Evolutionary conservation across 2,888 invertebrate species (phyloP), one percentile per base, ranked within the genome.

Genomic region (Tenthredo mesomela): DNA sequence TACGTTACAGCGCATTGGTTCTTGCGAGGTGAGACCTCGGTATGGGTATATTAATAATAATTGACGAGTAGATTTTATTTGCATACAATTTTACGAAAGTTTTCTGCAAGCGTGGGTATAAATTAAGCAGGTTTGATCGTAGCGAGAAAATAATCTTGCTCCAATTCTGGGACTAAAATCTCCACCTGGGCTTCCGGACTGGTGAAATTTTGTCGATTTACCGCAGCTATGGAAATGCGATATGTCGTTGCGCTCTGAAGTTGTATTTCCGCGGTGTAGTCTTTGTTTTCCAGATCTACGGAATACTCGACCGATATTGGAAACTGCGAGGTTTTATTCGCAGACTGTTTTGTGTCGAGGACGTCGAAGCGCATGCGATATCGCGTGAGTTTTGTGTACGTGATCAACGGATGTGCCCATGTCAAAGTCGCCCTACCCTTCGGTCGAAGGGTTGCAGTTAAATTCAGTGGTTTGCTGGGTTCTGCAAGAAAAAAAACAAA

Each of bases 291-390:
- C 18, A 33, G 33, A 67, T 33, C 67, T 15, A 67, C 67, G 33
- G 29, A 25, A 67, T 67, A 67, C 33, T 67, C 67, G 33, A 67
- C 25, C 67, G 29, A 67, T 33, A 67, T 33, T 33, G 67, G 67
- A 33, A 67, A 67, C 33, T 33, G 67, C 67, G 33, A 33, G 33
- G 9, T 61, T 61, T 61, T 12, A 67, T 18, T 15, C 33, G 12
- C 33, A 33, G 15, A 18, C 18, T 7, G 33, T 25, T 67, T 29
- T 2, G 10, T 33, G 67, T 67, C 67, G 29, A 67, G 15, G 29
- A 67, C 67, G 33, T 67, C 67, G 18, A 67, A 67, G 15, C 67
- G 67, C 12, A 67, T 33, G 67, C 67, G 67, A 67, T 33, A 67
- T 33, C 67, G 33, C 18, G 15, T 18, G 5, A 67, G 67, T 67